Percentiles rank a stretch among this genome's conserved stretches.
Evolutionary conservation across 1,140 invertebrate genomes (phyloP).

Genomic region (Dendroctonus valens): DNA sequence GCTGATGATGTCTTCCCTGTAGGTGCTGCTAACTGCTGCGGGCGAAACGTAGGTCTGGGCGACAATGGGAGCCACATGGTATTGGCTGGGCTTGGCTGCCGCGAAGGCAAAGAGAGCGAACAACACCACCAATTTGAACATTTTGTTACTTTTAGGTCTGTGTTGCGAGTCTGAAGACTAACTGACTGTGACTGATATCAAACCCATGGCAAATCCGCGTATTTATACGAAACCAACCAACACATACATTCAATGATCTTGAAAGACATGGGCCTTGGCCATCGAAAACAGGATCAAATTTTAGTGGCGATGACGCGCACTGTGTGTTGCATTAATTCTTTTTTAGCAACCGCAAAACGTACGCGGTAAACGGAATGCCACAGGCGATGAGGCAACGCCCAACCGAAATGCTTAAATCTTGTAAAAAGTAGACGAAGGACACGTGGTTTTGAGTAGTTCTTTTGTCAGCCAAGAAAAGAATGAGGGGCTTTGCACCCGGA

Average conservation of each 20-base stretch:
- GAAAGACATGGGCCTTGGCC: constrained; percentile 27
- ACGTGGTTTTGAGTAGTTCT: too few relatives aligned
- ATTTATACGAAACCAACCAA: constrained; percentile 23
- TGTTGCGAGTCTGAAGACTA: constrained; percentile 37
- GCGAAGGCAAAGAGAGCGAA: constrained; percentile 38
- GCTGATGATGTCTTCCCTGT: constrained; percentile 20
- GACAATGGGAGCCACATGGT: constrained; percentile 20
- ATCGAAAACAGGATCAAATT: constrained; percentile 9
- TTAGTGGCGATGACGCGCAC: too few relatives aligned
- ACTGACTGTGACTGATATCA: constrained; percentile 36
- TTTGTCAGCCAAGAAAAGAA: too few relatives aligned
- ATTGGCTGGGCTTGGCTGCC: constrained; percentile 33
- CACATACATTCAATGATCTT: constrained; percentile 20
- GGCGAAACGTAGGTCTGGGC: constrained; percentile 7
- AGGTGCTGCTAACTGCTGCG: constrained; percentile 11
- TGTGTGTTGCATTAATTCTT: too few relatives aligned
- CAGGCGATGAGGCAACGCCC: too few relatives aligned
- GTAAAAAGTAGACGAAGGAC: too few relatives aligned
- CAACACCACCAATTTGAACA: constrained; percentile 45
- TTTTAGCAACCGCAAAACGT: too few relatives aligned
- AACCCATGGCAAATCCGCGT: background rate
- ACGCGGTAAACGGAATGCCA: too few relatives aligned
- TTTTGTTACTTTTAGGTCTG: constrained; percentile 38
- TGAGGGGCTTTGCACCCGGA: too few relatives aligned
- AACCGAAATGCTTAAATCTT: too few relatives aligned